Evolutionary conservation across 2,113 vertebrate species (phyloP).

Genomic region (Cyprinus carpio): DNA sequence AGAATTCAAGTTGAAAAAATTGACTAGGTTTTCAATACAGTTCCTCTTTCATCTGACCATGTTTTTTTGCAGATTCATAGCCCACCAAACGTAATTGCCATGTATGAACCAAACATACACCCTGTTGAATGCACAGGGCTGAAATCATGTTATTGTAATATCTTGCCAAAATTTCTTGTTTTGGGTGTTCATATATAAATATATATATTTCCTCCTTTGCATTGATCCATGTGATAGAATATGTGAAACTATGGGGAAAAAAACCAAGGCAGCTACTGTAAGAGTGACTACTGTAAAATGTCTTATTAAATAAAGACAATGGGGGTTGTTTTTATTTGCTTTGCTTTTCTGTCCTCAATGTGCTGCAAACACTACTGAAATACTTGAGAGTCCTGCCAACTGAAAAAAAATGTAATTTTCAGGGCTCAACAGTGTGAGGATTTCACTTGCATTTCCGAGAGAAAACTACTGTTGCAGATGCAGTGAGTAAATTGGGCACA

Average conservation of each 20-base stretch:
- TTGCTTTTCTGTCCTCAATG: neutral
- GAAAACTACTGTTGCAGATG: neutral
- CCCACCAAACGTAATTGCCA: slow-evolving; percentile 3
- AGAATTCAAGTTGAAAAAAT: neutral
- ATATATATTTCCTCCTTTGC: slow-evolving; percentile 64
- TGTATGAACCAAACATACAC: slow-evolving; percentile 50
- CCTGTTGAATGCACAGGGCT: slow-evolving; percentile 65
- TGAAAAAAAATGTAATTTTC: neutral
- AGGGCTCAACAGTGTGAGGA: neutral
- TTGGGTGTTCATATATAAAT: slow-evolving; percentile 60
- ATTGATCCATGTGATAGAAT: slow-evolving; percentile 71
- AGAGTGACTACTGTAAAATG: slow-evolving; percentile 81
- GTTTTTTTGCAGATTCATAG: neutral
- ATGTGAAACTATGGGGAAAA: slow-evolving; percentile 66
- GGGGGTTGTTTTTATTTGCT: slow-evolving; percentile 71
- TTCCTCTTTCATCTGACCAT: neutral
- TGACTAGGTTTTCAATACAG: neutral
- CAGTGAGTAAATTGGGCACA: neutral
- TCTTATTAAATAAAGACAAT: slow-evolving; percentile 76
- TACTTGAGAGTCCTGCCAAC: neutral
- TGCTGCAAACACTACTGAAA: neutral
- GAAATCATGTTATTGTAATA: slow-evolving; percentile 56
- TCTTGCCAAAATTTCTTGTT: slow-evolving; percentile 74
- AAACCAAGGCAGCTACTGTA: slow-evolving; percentile 79
- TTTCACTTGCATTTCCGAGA: neutral